Percentiles rank a stretch among this genome's conserved stretches.
Conservation (phyloP, 2,797 vertebrate genomes). For the Cyprinodon diabolis region DNA sequence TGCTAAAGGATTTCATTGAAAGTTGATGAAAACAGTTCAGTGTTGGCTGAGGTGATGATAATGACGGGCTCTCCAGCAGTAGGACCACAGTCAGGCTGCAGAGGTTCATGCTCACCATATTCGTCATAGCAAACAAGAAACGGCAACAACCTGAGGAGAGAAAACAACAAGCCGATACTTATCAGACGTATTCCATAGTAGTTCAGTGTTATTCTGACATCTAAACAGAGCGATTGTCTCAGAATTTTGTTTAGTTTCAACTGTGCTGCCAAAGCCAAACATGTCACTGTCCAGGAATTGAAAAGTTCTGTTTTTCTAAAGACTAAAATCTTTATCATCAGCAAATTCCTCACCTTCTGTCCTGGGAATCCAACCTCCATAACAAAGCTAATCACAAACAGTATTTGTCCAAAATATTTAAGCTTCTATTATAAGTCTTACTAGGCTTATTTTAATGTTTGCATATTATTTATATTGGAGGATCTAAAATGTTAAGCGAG, state of each 20-base stretch:
- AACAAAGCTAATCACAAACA: not conserved
- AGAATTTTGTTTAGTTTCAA: not conserved
- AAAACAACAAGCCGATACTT: not conserved
- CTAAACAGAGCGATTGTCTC: not conserved
- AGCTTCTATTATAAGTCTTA: not conserved
- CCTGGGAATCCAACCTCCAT: not conserved
- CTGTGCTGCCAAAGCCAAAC: not conserved
- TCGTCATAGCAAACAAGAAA: conserved; percentile 25
- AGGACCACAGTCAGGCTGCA: conserved; percentile 21
- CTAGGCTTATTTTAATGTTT: too few relatives aligned
- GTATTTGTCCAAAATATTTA: not conserved
- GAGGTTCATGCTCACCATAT: conserved; percentile 15
- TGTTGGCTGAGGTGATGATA: conserved; percentile 35
- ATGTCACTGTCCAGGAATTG: not conserved
- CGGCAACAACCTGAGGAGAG: conserved; percentile 25
- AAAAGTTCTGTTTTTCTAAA: not conserved
- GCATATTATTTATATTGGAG: too few relatives aligned
- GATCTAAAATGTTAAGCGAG: too few relatives aligned
- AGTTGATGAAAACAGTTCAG: conserved; percentile 25
- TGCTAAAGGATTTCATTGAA: conserved; percentile 28
- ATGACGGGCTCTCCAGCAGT: conserved; percentile 16
- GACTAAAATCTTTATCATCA: not conserved
- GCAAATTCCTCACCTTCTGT: not conserved
- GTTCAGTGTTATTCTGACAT: not conserved
- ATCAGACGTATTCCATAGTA: not conserved